Evolutionary conservation across 2,888 invertebrate genomes (phyloP).

Genomic region (Pelosia muscerda): DNA sequence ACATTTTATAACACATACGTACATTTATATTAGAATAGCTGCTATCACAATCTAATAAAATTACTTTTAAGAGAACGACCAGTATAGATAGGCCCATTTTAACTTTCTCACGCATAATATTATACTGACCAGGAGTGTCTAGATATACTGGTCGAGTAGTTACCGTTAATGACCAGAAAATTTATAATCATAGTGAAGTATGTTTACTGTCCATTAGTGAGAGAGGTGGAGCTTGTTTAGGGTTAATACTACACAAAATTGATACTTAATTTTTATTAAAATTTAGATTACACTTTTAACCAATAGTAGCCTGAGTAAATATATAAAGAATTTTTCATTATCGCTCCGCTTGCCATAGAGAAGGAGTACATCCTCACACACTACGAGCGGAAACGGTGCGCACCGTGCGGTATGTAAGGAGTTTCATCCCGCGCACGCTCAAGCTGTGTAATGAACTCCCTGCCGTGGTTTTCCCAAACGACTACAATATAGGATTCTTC

Average conservation of each 20-base stretch:
- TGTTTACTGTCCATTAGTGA: constrained; percentile 69
- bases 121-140: constrained; percentile 38
- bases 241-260: constrained; percentile 38
- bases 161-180: constrained; percentile 58
- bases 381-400: too few species aligned
- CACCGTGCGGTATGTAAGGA: too few species aligned
- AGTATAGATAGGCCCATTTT: constrained; percentile 47
- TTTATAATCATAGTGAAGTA: constrained; percentile 59
- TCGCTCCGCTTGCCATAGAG: too few species aligned
- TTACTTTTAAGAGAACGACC: constrained; percentile 47
- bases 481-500: too few species aligned
- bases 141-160: constrained; percentile 48
- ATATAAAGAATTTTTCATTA: too few species aligned
- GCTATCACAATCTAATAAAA: constrained; percentile 59
- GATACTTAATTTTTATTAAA: constrained; percentile 31
- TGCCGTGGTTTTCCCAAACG: too few species aligned
- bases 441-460: too few species aligned
- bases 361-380: too few species aligned
- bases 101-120: constrained; percentile 37
- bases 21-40: constrained; percentile 62
- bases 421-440: too few species aligned
- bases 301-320: neutral
- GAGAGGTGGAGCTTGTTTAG: constrained; percentile 53
- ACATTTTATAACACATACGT: constrained; percentile 68
- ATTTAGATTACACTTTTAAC: neutral